phyloP scores from a whole-genome alignment of 2,888 invertebrate species.

The Ectemnius lituratus region DNA sequence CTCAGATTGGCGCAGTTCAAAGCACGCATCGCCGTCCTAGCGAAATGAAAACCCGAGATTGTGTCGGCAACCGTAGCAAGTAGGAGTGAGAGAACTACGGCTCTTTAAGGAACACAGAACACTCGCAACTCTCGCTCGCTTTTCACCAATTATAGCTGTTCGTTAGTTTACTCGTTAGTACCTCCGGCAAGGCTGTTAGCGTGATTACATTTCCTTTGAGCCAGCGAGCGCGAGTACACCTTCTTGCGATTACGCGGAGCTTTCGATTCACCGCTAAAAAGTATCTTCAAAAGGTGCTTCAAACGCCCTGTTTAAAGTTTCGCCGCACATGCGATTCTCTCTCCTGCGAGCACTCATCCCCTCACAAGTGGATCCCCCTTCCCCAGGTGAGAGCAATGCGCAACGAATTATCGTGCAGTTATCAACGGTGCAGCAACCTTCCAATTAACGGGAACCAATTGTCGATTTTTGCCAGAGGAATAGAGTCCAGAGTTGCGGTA shows the following conservation, averaged over 20 bases:
- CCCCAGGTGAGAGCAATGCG: slow-evolving; percentile 35
- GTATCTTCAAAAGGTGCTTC: too few relatives aligned
- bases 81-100: too few relatives aligned
- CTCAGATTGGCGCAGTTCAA: not conserved
- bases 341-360: not conserved
- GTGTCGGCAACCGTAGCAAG: not conserved
- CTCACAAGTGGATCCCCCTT: too few relatives aligned
- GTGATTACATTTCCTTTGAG: slow-evolving; percentile 4
- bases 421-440: not conserved
- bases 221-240: not conserved
- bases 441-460: slow-evolving; percentile 30
- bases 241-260: not conserved
- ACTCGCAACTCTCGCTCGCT: too few relatives aligned
- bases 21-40: slow-evolving; percentile 20
- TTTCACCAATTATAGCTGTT: slow-evolving; percentile 2
- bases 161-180: slow-evolving; percentile 3
- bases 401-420: slow-evolving; percentile 39
- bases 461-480: too few relatives aligned
- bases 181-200: not conserved
- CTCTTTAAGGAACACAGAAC: too few relatives aligned
- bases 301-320: slow-evolving; percentile 1
- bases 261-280: not conserved
- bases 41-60: slow-evolving; percentile 40
- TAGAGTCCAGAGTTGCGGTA: too few relatives aligned
- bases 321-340: not conserved